A percentile compares a stretch with the other conserved stretches of the same genome.
Conservation (phyloP, 2,797 vertebrate genomes). For the Ctenosaura bakeri region DNA sequence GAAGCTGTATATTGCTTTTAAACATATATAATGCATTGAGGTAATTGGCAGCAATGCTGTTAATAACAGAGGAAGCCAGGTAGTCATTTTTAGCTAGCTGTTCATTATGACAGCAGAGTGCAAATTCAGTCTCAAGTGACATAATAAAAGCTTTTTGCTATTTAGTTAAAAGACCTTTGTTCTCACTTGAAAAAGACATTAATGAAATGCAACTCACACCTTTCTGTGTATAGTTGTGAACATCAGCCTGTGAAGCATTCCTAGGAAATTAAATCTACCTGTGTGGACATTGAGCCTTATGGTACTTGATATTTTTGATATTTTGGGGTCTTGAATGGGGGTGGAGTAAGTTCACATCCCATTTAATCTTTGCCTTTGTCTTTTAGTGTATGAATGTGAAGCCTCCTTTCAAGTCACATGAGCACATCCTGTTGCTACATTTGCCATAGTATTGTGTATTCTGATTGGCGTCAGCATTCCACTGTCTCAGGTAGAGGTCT, state of each 20-base stretch:
- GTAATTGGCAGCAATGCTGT: background rate
- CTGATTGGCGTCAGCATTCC: background rate
- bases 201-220: background rate
- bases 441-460: too few relatives aligned
- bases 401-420: background rate
- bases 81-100: background rate
- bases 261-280: background rate
- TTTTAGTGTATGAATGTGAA: background rate
- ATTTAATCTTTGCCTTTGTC: background rate
- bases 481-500: background rate
- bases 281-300: background rate
- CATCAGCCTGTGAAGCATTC: background rate
- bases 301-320: background rate
- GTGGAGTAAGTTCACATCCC: too few relatives aligned
- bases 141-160: background rate
- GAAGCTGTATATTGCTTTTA: background rate
- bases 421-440: background rate
- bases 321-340: background rate
- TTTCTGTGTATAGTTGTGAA: background rate
- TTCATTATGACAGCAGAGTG: background rate
- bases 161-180: background rate
- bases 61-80: background rate
- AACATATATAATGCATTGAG: background rate
- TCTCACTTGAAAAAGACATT: background rate
- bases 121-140: background rate